A percentile compares a stretch with the other conserved stretches of the same genome.
Evolutionary conservation across 2,113 vertebrate species (phyloP).

Genomic region (Nerophis ophidion): DNA sequence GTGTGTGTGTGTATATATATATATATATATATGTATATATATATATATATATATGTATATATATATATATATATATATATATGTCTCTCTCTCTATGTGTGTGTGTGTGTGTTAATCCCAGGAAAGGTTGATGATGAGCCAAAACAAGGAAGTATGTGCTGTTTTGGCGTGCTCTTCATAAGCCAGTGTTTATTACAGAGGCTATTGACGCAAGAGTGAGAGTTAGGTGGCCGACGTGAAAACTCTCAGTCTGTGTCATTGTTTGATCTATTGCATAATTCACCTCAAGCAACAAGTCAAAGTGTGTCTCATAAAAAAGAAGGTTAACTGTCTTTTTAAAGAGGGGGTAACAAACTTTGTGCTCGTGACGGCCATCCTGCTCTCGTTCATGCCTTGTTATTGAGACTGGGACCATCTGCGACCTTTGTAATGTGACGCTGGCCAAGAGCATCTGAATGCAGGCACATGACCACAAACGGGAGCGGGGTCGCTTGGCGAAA

Average conservation of each 20-base stretch:
- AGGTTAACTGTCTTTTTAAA: not conserved
- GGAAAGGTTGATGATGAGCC: conserved; percentile 12
- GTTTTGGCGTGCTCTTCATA: not conserved
- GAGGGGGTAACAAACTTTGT: not conserved
- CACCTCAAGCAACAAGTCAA: not conserved
- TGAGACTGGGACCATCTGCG: conserved; percentile 1
- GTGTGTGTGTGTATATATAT: too few species aligned
- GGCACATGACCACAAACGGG: conserved; percentile 28
- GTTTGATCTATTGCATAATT: not conserved
- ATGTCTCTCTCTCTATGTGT: too few species aligned
- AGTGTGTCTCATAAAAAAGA: not conserved
- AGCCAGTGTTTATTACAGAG: conserved; percentile 22
- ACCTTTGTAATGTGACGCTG: conserved; percentile 34
- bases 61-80: too few species aligned
- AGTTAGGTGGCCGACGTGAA: conserved; percentile 8
- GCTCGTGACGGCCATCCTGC: conserved; percentile 7
- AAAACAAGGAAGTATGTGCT: not conserved
- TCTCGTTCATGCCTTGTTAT: conserved; percentile 5
- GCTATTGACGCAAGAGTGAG: conserved; percentile 16
- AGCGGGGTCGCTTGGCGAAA: conserved; percentile 18
- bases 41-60: too few species aligned
- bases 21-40: too few species aligned
- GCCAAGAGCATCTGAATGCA: conserved; percentile 15
- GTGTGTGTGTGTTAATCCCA: not conserved
- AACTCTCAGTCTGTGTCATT: not conserved